Conservation (phyloP, 2,888 invertebrate genomes). For the Balanococcus diminutus region DNA sequence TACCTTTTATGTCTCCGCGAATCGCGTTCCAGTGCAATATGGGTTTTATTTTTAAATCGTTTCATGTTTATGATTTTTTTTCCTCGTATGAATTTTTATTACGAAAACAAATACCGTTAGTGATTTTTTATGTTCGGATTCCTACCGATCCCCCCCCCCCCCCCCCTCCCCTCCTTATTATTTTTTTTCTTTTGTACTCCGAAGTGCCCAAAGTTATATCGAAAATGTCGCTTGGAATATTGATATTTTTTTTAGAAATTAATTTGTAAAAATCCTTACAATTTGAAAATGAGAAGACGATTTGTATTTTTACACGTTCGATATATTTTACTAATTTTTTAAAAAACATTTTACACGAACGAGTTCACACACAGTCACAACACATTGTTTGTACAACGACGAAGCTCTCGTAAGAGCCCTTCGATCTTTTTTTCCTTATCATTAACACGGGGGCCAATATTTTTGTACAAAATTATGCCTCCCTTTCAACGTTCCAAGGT, state of each 20-base stretch:
- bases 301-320: background rate
- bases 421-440: background rate
- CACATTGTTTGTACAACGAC: background rate
- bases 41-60: background rate
- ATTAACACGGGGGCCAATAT: constrained; percentile 48
- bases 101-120: background rate
- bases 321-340: background rate
- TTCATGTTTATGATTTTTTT: background rate
- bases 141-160: too few relatives aligned
- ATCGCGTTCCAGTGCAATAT: background rate
- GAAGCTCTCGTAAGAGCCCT: background rate
- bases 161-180: too few relatives aligned
- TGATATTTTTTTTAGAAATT: background rate
- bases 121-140: background rate
- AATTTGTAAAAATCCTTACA: background rate
- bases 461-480: constrained; percentile 45
- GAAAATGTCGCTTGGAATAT: background rate
- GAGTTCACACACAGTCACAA: background rate
- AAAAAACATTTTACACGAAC: background rate
- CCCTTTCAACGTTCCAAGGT: background rate
- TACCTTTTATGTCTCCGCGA: background rate
- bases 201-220: background rate
- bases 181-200: background rate
- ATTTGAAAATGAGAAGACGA: background rate
- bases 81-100: background rate